These are phyloP conservation scores for Microctenopoma lineatum DNA, from an alignment of 2,797 vertebrate genomes.

Conservation along the genomic window DNA sequence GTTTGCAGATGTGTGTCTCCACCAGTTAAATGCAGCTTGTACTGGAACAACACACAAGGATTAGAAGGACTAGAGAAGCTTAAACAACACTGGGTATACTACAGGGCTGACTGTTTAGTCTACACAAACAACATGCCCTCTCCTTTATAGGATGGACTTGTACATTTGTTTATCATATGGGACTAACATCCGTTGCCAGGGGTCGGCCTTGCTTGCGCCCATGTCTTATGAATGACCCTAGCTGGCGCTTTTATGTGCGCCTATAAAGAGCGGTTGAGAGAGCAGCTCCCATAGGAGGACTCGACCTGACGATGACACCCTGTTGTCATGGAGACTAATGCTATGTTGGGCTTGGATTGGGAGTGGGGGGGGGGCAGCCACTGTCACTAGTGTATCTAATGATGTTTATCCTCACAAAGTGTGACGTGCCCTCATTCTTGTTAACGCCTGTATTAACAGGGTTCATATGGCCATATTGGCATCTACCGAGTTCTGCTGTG, in stretches of 20 bases:
- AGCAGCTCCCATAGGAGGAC: slow-evolving; percentile 77
- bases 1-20: slow-evolving; percentile 91
- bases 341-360: slow-evolving; percentile 75
- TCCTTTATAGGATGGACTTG: slow-evolving; percentile 71
- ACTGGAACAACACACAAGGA: slow-evolving; percentile 82
- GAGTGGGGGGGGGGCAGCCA: slow-evolving; percentile 30
- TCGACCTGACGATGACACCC: slow-evolving; percentile 88
- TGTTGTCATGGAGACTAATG: slow-evolving; percentile 79
- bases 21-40: slow-evolving; percentile 74
- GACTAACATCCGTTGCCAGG: slow-evolving; percentile 84
- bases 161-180: slow-evolving; percentile 84
- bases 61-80: slow-evolving; percentile 78
- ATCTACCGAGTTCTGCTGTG: slow-evolving; percentile 18
- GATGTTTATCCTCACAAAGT: slow-evolving; percentile 68
- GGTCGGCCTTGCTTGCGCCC: slow-evolving; percentile 59
- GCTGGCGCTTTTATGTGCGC: slow-evolving; percentile 77
- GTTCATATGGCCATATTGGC: slow-evolving; percentile 6
- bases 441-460: slow-evolving; percentile 48
- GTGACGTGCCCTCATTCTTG: slow-evolving; percentile 48
- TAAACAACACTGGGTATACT: slow-evolving; percentile 69
- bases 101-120: slow-evolving; percentile 73
- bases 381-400: slow-evolving; percentile 75
- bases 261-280: slow-evolving; percentile 78
- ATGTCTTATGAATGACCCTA: slow-evolving; percentile 79
- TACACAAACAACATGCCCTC: slow-evolving; percentile 69